Base-by-base conservation (phyloP, 1,140 invertebrate species). In the Habropoda laboriosa region DNA sequence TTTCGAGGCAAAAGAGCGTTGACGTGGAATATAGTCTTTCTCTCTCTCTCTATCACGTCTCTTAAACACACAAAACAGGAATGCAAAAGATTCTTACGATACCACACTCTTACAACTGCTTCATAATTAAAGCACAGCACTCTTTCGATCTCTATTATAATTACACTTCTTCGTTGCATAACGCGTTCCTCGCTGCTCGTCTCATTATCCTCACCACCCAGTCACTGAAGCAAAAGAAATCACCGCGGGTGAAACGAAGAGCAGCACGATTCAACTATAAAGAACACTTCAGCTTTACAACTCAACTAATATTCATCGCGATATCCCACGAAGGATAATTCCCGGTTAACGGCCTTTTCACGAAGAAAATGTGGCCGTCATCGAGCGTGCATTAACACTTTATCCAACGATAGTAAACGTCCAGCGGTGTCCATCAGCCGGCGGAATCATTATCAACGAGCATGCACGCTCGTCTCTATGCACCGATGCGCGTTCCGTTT, bases 401-500 rank as follows among this genome's bases (percentile, higher is more conserved):
- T 21, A 38, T 32, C 5, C 35, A 40, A 2, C 32, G 35, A 61
- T 35, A 72, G 40, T 42, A 60, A 24, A 64, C 58, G 30, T 13
- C 21, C 60, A 45, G 32, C 4, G 30, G 30, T 38, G 68, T 77
- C 58, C 51, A 70, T 74, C 64, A 51, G 13, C 55, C 24, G 61
- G 47, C n/a, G 53, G 71, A 76, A 81, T 85, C 58, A 55, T 55
- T 57, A 75, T 80, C 66, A 67, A 30, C 70, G 81, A 58, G 42
- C 61, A 51, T 63, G 32, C 35, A 57, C 66, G 42, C 45, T 82
- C 75, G 32, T 57, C 30, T 58, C 30, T 58, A 30, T 67, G 77
- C 58, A 58, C 47, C 49, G 77, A 16, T 72, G 83, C 55, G 66
- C 73, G 67, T 84, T 53, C 82, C 75, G 78, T 84, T 84, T 80